Conservation (phyloP, 2,888 invertebrate species). For the Epiblema foenella region DNA sequence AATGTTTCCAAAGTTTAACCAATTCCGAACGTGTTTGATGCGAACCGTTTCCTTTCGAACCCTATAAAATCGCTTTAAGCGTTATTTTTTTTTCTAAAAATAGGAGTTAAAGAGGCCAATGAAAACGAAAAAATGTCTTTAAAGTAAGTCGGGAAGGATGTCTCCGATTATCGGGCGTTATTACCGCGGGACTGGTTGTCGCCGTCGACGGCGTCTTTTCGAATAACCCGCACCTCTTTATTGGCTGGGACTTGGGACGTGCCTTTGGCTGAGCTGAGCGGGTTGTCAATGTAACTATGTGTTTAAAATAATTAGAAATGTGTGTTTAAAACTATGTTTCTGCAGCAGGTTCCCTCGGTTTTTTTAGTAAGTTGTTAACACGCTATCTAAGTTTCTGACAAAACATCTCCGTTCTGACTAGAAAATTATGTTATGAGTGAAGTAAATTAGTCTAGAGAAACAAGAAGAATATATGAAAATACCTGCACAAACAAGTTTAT, state of each 20-base stretch:
- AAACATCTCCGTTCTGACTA: too few relatives aligned
- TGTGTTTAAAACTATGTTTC: background rate
- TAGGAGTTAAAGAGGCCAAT: slow-evolving; percentile 44
- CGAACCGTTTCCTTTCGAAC: slow-evolving; percentile 23
- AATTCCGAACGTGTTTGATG: slow-evolving; percentile 20
- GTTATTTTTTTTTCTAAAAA: slow-evolving; percentile 50
- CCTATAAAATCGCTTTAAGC: slow-evolving; percentile 27
- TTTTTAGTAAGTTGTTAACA: too few relatives aligned
- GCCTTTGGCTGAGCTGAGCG: slow-evolving; percentile 18
- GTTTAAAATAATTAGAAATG: background rate
- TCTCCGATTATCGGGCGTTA: slow-evolving; percentile 70
- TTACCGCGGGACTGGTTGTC: slow-evolving; percentile 54
- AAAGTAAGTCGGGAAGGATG: slow-evolving; percentile 71
- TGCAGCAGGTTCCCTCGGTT: too few relatives aligned
- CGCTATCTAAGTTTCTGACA: too few relatives aligned
- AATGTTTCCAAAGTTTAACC: slow-evolving; percentile 15
- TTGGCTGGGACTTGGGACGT: slow-evolving; percentile 14
- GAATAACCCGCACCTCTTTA: slow-evolving; percentile 39
- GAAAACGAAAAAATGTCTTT: slow-evolving; percentile 58
- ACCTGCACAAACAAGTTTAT: too few relatives aligned
- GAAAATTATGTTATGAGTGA: background rate
- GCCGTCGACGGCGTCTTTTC: slow-evolving; percentile 37
- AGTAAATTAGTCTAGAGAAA: background rate
- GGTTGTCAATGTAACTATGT: background rate
- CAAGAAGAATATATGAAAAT: too few relatives aligned